phyloP scores from a whole-genome alignment of 2,888 invertebrate species.

The Nymphalis urticae region DNA sequence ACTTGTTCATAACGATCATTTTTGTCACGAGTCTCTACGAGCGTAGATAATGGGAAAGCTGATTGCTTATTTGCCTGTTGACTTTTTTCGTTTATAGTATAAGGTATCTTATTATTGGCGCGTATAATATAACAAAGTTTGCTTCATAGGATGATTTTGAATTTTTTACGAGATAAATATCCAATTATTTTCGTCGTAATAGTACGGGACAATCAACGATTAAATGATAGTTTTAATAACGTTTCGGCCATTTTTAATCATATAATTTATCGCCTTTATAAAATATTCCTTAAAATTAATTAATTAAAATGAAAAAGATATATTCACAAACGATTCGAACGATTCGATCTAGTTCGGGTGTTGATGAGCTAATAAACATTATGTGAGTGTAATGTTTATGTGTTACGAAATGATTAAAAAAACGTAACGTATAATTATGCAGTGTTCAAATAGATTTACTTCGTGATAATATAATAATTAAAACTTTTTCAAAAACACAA shows the following conservation, averaged over 20 bases:
- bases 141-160: not conserved
- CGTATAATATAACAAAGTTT: slow-evolving; percentile 1
- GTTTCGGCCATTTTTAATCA: not conserved
- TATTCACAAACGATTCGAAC: not conserved
- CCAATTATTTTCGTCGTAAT: not conserved
- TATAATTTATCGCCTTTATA: not conserved
- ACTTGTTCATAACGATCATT: slow-evolving; percentile 29
- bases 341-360: slow-evolving; percentile 3
- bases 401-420: not conserved
- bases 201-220: too few species aligned
- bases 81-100: slow-evolving; percentile 23
- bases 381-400: not conserved
- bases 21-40: slow-evolving; percentile 24
- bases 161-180: not conserved
- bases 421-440: not conserved
- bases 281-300: slow-evolving; percentile 15
- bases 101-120: slow-evolving; percentile 8
- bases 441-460: too few species aligned
- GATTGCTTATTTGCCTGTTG: slow-evolving; percentile 28
- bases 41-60: slow-evolving; percentile 28
- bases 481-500: too few species aligned
- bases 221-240: too few species aligned
- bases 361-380: not conserved
- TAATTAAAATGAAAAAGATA: too few species aligned
- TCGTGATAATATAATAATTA: too few species aligned